Percentiles rank a stretch among this genome's conserved stretches.
Evolutionary conservation across 1,140 invertebrate genomes (phyloP).

Genomic region (Ericerus pela): DNA sequence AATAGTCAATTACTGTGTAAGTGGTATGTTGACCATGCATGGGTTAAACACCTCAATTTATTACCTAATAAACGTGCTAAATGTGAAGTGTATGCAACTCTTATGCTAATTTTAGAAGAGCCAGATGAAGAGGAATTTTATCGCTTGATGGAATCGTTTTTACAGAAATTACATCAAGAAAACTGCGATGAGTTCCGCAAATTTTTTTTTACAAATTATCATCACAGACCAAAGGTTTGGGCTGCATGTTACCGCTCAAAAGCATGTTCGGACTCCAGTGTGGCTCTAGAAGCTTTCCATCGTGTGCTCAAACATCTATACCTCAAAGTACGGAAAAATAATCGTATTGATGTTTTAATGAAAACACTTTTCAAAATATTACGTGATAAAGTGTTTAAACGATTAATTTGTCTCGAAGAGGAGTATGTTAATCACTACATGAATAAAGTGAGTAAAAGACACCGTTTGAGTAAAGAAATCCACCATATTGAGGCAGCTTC

Average conservation of each 20-base stretch:
- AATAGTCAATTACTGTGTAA: not conserved
- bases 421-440: not conserved
- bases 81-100: not conserved
- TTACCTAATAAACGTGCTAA: not conserved
- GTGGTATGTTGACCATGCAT: constrained; percentile 14
- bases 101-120: not conserved
- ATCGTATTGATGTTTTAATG: constrained; percentile 5
- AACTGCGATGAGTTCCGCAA: not conserved
- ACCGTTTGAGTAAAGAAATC: not conserved
- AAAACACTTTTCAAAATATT: not conserved
- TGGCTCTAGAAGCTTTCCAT: constrained; percentile 12
- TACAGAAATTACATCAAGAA: not conserved
- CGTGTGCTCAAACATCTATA: constrained; percentile 12
- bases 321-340: not conserved
- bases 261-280: not conserved
- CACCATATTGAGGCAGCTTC: not conserved
- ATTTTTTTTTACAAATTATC: not conserved
- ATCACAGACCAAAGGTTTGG: not conserved
- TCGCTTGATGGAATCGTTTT: not conserved
- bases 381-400: constrained; percentile 8
- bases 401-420: not conserved
- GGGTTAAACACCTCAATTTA: constrained; percentile 13
- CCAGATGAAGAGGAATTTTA: not conserved
- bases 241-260: not conserved
- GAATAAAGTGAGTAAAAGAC: not conserved